A percentile compares a stretch with the other conserved stretches of the same genome.
Evolutionary conservation across 1,140 invertebrate species (phyloP).

Genomic region (Ceratina calcarata): DNA sequence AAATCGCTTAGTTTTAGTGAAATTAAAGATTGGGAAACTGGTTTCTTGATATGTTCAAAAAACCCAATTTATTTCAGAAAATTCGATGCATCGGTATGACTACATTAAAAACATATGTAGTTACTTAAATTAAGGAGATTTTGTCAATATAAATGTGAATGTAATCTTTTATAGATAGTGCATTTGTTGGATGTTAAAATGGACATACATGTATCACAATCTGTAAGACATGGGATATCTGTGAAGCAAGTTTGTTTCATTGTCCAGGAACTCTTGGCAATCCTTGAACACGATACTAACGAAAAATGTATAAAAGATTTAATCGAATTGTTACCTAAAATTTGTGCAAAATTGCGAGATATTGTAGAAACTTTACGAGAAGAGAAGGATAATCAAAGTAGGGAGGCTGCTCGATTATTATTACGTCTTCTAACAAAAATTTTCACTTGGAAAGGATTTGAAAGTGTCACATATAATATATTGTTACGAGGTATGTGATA

Average conservation of each 20-base stretch:
- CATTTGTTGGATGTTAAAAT: slow-evolving; percentile 72
- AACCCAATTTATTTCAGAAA: slow-evolving; percentile 76
- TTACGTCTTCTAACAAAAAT: slow-evolving; percentile 82
- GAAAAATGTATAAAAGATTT: slow-evolving; percentile 79
- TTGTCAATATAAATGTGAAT: not conserved
- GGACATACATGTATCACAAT: slow-evolving; percentile 63
- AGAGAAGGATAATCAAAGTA: slow-evolving; percentile 82
- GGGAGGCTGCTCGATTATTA: slow-evolving; percentile 83
- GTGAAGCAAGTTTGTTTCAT: slow-evolving; percentile 77
- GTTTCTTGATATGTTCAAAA: slow-evolving; percentile 72
- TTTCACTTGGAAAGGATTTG: slow-evolving; percentile 89
- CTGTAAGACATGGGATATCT: slow-evolving; percentile 54
- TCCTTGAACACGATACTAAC: slow-evolving; percentile 70
- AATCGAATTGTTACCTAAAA: slow-evolving; percentile 78
- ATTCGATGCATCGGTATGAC: slow-evolving; percentile 72
- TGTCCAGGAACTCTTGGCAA: slow-evolving; percentile 73
- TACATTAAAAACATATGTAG: not conserved
- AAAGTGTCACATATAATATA: slow-evolving; percentile 80
- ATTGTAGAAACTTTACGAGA: slow-evolving; percentile 77
- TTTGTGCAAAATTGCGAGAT: slow-evolving; percentile 78
- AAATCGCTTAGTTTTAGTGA: slow-evolving; percentile 63
- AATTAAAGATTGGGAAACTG: slow-evolving; percentile 70
- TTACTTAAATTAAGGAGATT: not conserved
- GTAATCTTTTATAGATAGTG: slow-evolving; percentile 64
- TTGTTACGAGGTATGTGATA: slow-evolving; percentile 81